These are phyloP conservation scores for Micromussa lordhowensis DNA, from an alignment of 92 coral and sea anemone species.

Conservation along the genomic window DNA sequence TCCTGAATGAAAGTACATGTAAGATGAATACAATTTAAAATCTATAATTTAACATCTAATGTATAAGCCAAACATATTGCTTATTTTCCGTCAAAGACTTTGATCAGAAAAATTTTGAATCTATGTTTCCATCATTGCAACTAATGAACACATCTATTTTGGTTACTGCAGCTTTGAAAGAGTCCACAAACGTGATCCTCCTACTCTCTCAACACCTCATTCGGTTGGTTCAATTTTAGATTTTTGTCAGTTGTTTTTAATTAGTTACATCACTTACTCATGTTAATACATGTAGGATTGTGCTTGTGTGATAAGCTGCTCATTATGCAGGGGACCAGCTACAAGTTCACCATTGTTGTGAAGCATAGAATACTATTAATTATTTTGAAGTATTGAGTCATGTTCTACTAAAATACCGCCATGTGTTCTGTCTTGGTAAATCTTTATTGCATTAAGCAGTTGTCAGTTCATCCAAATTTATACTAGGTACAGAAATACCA, in stretches of 20 bases:
- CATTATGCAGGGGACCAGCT: neutral
- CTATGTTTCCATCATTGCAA: neutral
- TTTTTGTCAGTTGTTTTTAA: neutral
- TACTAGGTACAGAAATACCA: too few relatives aligned
- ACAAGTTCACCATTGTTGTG: neutral
- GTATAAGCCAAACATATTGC: neutral
- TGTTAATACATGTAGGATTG: neutral
- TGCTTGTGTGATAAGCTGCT: neutral
- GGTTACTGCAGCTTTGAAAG: constrained; percentile 35
- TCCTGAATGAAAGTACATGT: too few relatives aligned
- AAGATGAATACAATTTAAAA: too few relatives aligned
- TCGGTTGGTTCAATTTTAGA: constrained; percentile 6
- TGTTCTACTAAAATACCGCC: too few relatives aligned
- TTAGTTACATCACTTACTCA: neutral
- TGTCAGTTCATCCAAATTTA: too few relatives aligned
- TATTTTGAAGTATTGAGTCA: too few relatives aligned
- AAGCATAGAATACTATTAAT: too few relatives aligned
- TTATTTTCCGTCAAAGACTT: neutral
- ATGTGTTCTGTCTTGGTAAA: too few relatives aligned
- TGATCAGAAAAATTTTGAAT: too few relatives aligned
- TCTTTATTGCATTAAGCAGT: too few relatives aligned
- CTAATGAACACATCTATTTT: neutral
- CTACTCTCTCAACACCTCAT: neutral
- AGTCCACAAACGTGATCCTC: constrained; percentile 17
- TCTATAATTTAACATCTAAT: too few relatives aligned